Base-by-base conservation (phyloP, 2,888 invertebrate genomes). In the Eupithecia dodoneata region DNA sequence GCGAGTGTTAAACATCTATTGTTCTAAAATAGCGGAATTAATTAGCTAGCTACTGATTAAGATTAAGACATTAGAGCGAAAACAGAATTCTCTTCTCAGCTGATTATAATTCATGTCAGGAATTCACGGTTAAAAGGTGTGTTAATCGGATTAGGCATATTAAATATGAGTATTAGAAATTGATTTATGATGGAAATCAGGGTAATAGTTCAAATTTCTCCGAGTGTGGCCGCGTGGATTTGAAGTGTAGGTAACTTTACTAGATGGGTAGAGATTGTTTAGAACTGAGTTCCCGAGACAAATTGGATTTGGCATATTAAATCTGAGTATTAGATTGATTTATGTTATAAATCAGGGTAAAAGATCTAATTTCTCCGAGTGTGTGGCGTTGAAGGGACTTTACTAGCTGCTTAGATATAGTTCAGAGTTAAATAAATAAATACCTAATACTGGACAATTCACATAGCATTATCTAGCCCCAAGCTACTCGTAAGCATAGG, bases 61-160 rank as follows among this genome's bases (percentile, higher is more conserved):
- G 78, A 81, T 80, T 77, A 74, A 78, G 72, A 63, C 81, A 76
- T 76, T 80, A 78, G 79, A 81, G 78, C 81, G 79, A 78, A 76
- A 79, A 79, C 45, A 70, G n/a, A 73, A 74, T 80, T 63, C 18
- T 63, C 63, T n/a, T 4, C 18, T 63, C 30, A 63, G 63, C 63
- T 63, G 63, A 63, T 63, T 63, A 10, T 63, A 12, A 63, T 63
- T 63, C 30, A 63, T 63, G 30, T 63, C 63, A 30, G 45, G 59
- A 41, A 67, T 74, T 78, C 52, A 66, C 71, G 18, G 42, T 69
- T 63, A 66, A 77, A 71, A 66, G 41, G 45, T 71, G 42, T 71
- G n/a, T 52, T 73, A 52, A 70, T 73, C 73, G 52, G 41, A 71
- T 30, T 59, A 69, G 10, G 71, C 13, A 74, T 66, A 41, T 66